phyloP scores from a whole-genome alignment of 2,888 invertebrate genomes.

The Tetragonula carbonaria region DNA sequence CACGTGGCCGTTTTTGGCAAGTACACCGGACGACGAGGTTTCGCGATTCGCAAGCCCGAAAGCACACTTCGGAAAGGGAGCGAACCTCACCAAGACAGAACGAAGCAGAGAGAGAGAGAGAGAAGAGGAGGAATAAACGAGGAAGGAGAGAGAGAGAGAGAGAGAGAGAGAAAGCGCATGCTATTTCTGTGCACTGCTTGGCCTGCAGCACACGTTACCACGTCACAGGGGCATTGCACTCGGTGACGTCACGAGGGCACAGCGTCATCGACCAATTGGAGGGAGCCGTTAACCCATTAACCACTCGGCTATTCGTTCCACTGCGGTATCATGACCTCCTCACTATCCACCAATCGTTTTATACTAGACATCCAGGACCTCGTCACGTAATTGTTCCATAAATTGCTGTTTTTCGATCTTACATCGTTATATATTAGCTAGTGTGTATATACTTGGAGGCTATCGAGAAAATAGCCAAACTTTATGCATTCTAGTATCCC shows the following conservation, averaged over 20 bases:
- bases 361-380: conserved; percentile 22
- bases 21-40: conserved; percentile 43
- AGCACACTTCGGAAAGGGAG: conserved; percentile 61
- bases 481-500: no score
- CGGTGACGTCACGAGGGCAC: conserved; percentile 79
- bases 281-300: conserved; percentile 81
- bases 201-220: conserved; percentile 74
- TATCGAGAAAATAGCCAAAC: no score
- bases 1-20: conserved; percentile 67
- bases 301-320: conserved; percentile 68
- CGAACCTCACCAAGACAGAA: conserved; percentile 26
- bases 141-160: conserved; percentile 3
- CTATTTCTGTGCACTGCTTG: conserved; percentile 76
- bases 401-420: neutral
- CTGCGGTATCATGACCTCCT: conserved; percentile 71
- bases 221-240: conserved; percentile 82
- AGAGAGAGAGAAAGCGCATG: conserved; percentile 58
- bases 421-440: neutral
- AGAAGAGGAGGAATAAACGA: neutral
- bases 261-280: conserved; percentile 82
- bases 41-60: conserved; percentile 51
- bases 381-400: neutral
- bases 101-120: conserved; percentile 12
- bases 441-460: no score
- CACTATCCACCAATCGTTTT: conserved; percentile 70